These are phyloP conservation scores for Pteronura brasiliensis DNA, from an alignment of 2,113 vertebrate genomes.

Conservation along the genomic window DNA sequence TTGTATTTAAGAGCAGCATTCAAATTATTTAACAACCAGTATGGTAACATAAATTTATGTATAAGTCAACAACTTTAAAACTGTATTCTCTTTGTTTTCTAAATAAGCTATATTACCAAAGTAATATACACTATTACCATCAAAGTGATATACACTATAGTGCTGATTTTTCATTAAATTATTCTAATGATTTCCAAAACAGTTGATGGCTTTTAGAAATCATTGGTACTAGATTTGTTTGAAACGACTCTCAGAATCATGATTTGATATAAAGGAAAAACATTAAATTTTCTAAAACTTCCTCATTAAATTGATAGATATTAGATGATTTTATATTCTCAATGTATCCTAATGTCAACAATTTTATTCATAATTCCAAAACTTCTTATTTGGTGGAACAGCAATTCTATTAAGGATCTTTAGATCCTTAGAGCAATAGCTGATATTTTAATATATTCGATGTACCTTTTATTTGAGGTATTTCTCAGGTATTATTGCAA, in stretches of 20 bases:
- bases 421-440: background rate
- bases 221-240: background rate
- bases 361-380: background rate
- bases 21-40: background rate
- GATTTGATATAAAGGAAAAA: background rate
- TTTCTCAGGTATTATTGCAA: background rate
- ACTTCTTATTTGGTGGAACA: background rate
- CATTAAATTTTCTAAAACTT: background rate
- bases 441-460: background rate
- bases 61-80: background rate
- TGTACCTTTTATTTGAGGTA: background rate
- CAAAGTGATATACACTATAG: background rate
- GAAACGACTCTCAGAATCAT: background rate
- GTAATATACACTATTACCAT: background rate
- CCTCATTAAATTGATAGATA: background rate
- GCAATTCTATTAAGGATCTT: background rate
- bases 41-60: background rate
- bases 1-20: background rate
- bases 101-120: background rate
- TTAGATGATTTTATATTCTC: background rate
- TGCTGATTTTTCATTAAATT: background rate
- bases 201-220: conserved; percentile 7
- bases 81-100: background rate
- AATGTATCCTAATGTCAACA: background rate
- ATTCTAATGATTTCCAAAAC: background rate